Percentiles rank a stretch among this genome's conserved stretches.
Evolutionary conservation across 1,140 invertebrate species (phyloP).

Genomic region (Pachypeltis micranthus): DNA sequence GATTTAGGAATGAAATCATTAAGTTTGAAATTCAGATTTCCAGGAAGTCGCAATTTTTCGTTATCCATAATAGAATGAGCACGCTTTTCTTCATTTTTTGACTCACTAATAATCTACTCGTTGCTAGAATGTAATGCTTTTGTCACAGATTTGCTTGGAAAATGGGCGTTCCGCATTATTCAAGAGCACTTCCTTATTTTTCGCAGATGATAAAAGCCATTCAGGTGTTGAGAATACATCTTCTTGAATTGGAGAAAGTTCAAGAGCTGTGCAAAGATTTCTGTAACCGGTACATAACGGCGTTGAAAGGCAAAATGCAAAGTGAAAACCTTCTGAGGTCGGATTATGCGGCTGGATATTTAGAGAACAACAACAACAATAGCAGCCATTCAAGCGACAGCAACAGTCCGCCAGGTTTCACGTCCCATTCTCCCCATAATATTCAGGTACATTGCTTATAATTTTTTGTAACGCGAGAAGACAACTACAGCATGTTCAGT

Average conservation of each 20-base stretch:
- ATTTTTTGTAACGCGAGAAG: not conserved
- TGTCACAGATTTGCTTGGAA: not conserved
- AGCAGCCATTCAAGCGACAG: slow-evolving; percentile 43
- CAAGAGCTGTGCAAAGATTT: slow-evolving; percentile 95
- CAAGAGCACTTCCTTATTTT: slow-evolving; percentile 24
- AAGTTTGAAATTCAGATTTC: no score
- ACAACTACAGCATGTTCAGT: no score
- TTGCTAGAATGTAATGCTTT: no score
- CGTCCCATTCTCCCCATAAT: slow-evolving; percentile 28
- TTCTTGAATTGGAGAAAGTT: slow-evolving; percentile 90
- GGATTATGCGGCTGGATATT: slow-evolving; percentile 45
- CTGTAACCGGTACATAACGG: slow-evolving; percentile 90
- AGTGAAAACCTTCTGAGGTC: slow-evolving; percentile 78
- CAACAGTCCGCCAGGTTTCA: slow-evolving; percentile 34
- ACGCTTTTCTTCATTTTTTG: no score
- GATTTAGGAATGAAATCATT: no score
- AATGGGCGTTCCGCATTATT: no score
- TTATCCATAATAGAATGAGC: no score
- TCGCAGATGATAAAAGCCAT: slow-evolving; percentile 92
- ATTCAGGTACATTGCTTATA: slow-evolving; percentile 26
- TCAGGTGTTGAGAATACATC: slow-evolving; percentile 90
- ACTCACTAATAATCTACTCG: no score
- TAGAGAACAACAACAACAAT: slow-evolving; percentile 39
- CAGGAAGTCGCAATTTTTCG: no score
- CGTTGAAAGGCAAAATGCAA: slow-evolving; percentile 93